Percentiles rank a stretch among this genome's conserved stretches.
These are phyloP conservation scores for Calameuta idolon DNA, from an alignment of 2,888 invertebrate species.

Conservation along the genomic window DNA sequence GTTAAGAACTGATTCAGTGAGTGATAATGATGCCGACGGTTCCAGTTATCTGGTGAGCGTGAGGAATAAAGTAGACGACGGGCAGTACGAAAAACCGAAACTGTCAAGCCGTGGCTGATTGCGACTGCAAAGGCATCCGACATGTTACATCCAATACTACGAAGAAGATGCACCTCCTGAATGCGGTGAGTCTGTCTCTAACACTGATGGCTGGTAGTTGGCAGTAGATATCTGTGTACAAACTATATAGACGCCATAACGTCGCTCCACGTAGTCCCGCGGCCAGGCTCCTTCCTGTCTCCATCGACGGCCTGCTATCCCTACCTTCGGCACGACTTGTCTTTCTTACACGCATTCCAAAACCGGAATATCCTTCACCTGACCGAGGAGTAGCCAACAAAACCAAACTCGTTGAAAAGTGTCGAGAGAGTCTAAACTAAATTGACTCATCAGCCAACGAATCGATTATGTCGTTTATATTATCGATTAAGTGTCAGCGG, in stretches of 20 bases:
- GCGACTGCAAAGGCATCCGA: not conserved
- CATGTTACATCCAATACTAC: not conserved
- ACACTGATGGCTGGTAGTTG: not conserved
- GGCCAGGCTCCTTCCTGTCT: constrained; percentile 32
- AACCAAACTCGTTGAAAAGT: not conserved
- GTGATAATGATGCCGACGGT: not conserved
- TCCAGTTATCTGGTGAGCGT: not conserved
- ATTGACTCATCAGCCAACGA: not conserved
- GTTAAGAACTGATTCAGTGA: not conserved
- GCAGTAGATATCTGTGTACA: not conserved
- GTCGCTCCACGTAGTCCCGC: constrained; percentile 21
- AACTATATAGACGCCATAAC: constrained; percentile 4
- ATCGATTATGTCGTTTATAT: not conserved
- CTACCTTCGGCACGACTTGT: constrained; percentile 17
- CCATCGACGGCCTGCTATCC: constrained; percentile 15
- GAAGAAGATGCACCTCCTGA: not conserved
- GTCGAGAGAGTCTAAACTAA: not conserved
- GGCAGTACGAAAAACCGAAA: not conserved
- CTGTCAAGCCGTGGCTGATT: constrained; percentile 4
- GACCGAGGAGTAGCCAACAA: not conserved
- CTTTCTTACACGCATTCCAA: constrained; percentile 32
- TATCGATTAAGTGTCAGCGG: not conserved
- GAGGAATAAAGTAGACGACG: not conserved
- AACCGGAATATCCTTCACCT: constrained; percentile 11
- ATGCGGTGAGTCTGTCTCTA: not conserved